A percentile compares a stretch with the other conserved stretches of the same genome.
These are phyloP conservation scores for Syngnathus floridae DNA, from an alignment of 2,113 vertebrate genomes.

Conservation along the genomic window DNA sequence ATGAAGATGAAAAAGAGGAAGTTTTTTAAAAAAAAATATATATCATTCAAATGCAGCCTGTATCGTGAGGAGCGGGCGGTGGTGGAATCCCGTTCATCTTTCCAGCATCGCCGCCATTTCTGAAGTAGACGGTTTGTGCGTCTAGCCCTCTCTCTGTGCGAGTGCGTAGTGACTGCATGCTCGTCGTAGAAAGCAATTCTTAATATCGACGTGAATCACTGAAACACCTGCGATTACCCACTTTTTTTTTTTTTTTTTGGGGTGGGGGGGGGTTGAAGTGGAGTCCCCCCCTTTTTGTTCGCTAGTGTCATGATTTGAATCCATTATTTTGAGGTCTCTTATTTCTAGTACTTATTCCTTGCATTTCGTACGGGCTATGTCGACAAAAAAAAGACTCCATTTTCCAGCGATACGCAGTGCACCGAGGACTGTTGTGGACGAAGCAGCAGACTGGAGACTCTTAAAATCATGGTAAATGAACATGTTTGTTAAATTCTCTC, in stretches of 20 bases:
- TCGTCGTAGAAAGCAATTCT: not conserved
- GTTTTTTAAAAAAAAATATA: not conserved
- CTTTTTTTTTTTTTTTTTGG: not conserved
- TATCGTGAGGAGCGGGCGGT: constrained; percentile 71
- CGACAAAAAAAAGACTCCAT: constrained; percentile 43
- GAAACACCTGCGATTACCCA: not conserved
- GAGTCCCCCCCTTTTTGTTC: not conserved
- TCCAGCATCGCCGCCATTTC: constrained; percentile 46
- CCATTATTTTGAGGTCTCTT: not conserved
- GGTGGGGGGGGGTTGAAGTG: no score
- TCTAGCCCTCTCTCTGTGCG: not conserved
- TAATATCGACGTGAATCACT: not conserved
- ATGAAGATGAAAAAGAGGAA: constrained; percentile 17
- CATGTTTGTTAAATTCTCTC: not conserved
- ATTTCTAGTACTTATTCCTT: constrained; percentile 36
- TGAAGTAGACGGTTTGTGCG: constrained; percentile 62
- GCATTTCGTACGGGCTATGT: constrained; percentile 33
- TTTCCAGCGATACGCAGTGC: constrained; percentile 53
- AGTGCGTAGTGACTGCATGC: not conserved
- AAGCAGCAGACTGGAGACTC: constrained; percentile 39
- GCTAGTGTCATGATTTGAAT: not conserved
- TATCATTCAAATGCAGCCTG: constrained; percentile 76
- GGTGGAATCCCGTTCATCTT: constrained; percentile 42
- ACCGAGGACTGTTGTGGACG: constrained; percentile 49
- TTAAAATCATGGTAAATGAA: constrained; percentile 55